Percentiles rank a stretch among this genome's conserved stretches.
Conservation (phyloP, 2,797 vertebrate species). For the Corythornis leucogaster region DNA sequence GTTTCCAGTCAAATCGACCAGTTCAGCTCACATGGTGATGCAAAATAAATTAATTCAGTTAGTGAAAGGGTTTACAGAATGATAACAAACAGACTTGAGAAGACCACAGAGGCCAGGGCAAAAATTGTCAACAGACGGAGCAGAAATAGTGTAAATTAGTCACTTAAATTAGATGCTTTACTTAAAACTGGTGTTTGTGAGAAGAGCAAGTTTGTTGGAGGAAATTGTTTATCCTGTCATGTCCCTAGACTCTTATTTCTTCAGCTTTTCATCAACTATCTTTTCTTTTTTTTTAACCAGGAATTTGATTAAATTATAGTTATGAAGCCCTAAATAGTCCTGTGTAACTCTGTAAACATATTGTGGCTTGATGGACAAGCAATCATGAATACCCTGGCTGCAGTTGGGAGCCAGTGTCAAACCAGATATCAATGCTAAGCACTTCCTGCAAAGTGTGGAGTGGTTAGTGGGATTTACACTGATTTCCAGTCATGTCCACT, state of each 20-base stretch:
- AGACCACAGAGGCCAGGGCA: not conserved
- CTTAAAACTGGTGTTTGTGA: not conserved
- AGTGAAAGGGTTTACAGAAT: not conserved
- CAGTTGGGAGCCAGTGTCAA: not conserved
- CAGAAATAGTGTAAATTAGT: not conserved
- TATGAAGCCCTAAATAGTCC: not conserved
- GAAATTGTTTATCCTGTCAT: not conserved
- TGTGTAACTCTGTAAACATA: not conserved
- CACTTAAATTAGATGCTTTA: not conserved
- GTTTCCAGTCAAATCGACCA: not conserved
- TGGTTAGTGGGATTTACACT: not conserved
- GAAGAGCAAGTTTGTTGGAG: not conserved
- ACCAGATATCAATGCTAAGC: not conserved
- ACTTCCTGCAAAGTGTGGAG: not conserved
- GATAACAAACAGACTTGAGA: not conserved
- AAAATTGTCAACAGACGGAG: not conserved
- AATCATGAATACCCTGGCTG: not conserved
- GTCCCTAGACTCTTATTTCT: not conserved
- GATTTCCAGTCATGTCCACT: not conserved
- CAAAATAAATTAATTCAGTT: not conserved
- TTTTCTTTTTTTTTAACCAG: not conserved
- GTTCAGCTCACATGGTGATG: not conserved
- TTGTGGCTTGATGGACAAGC: not conserved
- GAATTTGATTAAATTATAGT: constrained; percentile 1
- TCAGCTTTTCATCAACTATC: not conserved